Conservation (phyloP, 2,113 vertebrate genomes). For the Pterocles orientalis region DNA sequence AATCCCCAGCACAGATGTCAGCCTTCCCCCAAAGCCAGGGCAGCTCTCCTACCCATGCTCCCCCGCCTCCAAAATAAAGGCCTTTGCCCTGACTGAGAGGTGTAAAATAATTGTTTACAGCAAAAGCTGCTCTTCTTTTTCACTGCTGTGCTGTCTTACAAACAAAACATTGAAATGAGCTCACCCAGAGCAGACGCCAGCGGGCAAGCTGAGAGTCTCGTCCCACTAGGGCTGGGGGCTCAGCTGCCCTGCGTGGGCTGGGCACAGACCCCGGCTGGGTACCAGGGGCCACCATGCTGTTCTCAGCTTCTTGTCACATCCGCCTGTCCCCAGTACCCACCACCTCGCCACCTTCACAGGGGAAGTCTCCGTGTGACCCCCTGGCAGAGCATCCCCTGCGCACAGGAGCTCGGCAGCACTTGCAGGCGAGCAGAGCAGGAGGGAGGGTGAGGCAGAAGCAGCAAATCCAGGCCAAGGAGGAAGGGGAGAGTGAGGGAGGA, state of each 20-base stretch:
- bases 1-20: slow-evolving; percentile 62
- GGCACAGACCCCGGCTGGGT: neutral
- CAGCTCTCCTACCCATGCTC: neutral
- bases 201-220: neutral
- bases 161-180: slow-evolving; percentile 37
- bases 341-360: fast-evolving
- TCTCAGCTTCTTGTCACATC: too few species aligned
- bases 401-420: neutral
- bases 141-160: neutral
- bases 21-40: neutral
- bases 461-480: neutral
- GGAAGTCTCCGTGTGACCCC: neutral
- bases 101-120: slow-evolving; percentile 52
- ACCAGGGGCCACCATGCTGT: fast-evolving
- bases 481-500: neutral
- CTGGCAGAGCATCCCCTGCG: neutral
- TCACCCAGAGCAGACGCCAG: neutral
- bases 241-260: neutral
- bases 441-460: neutral
- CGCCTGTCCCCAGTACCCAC: fast-evolving
- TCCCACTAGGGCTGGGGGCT: neutral
- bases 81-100: slow-evolving; percentile 44
- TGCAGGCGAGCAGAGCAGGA: fast-evolving
- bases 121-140: slow-evolving; percentile 30
- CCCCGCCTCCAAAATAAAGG: slow-evolving; percentile 9